A percentile compares a stretch with the other conserved stretches of the same genome.
These are phyloP conservation scores for Machimus rusticus DNA, from an alignment of 2,888 invertebrate species.

Conservation along the genomic window DNA sequence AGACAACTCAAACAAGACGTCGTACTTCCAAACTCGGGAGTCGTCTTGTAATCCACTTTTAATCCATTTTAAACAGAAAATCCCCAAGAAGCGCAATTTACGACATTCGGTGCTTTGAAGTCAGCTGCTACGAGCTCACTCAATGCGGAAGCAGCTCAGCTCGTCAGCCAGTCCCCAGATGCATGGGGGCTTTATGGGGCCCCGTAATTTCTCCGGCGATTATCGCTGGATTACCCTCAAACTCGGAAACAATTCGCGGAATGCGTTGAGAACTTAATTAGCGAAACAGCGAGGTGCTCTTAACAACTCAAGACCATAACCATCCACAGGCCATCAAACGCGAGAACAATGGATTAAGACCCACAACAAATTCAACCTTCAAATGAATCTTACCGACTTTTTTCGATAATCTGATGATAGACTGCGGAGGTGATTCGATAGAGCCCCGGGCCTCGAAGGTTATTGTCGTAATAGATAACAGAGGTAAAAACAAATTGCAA, in stretches of 20 bases:
- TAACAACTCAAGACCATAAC: not conserved
- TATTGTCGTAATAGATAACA: not conserved
- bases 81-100: not conserved
- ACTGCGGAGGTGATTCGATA: not conserved
- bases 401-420: not conserved
- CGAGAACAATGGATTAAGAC: constrained; percentile 2
- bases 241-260: not conserved
- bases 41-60: not conserved
- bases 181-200: not conserved
- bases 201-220: not conserved
- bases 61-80: not conserved
- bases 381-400: not conserved
- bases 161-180: not conserved
- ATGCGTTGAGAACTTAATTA: not conserved
- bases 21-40: not conserved
- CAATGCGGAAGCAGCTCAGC: not conserved
- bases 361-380: not conserved
- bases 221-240: not conserved
- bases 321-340: not conserved
- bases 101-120: not conserved
- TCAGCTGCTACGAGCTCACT: not conserved
- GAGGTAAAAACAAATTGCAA: not conserved
- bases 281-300: not conserved
- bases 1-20: not conserved
- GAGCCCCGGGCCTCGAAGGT: not conserved